Percentiles rank a stretch among this genome's conserved stretches.
Evolutionary conservation across 2,888 invertebrate genomes (phyloP).

Genomic region (Rhamnusium bicolor): DNA sequence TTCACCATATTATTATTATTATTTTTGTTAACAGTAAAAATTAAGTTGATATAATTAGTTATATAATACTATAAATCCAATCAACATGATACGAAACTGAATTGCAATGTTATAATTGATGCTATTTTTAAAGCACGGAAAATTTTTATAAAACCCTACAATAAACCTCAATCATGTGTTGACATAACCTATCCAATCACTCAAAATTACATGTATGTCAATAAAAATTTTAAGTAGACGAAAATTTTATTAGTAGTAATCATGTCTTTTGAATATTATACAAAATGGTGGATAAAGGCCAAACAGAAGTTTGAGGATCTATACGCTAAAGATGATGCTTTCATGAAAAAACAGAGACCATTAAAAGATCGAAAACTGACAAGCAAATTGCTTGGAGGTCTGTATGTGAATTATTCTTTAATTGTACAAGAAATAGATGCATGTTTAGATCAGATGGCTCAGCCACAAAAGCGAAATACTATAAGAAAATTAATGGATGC

Average conservation of each 20-base stretch:
- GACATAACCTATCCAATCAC: not conserved
- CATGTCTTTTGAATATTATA: slow-evolving; percentile 72
- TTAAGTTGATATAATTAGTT: too few species aligned
- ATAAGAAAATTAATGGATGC: slow-evolving; percentile 76
- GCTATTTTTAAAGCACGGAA: too few species aligned
- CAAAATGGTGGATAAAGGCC: slow-evolving; percentile 72
- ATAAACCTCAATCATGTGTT: not conserved
- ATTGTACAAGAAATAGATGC: slow-evolving; percentile 75
- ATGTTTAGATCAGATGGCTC: slow-evolving; percentile 77
- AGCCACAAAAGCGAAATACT: slow-evolving; percentile 75
- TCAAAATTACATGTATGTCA: slow-evolving; percentile 5
- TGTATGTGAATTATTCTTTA: slow-evolving; percentile 73
- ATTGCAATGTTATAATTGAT: too few species aligned
- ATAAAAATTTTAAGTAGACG: slow-evolving; percentile 1
- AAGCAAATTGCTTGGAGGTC: slow-evolving; percentile 72
- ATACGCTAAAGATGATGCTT: slow-evolving; percentile 66
- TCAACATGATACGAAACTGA: too few species aligned
- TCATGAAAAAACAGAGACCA: slow-evolving; percentile 54
- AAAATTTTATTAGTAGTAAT: not conserved
- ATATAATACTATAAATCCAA: too few species aligned
- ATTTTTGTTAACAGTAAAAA: too few species aligned
- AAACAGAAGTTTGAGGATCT: slow-evolving; percentile 69
- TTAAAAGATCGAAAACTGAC: slow-evolving; percentile 72
- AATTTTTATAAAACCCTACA: too few species aligned
- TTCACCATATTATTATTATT: too few species aligned